Evolutionary conservation across 2,113 vertebrate genomes (phyloP).

Genomic region (Gallinago paraguaiae): DNA sequence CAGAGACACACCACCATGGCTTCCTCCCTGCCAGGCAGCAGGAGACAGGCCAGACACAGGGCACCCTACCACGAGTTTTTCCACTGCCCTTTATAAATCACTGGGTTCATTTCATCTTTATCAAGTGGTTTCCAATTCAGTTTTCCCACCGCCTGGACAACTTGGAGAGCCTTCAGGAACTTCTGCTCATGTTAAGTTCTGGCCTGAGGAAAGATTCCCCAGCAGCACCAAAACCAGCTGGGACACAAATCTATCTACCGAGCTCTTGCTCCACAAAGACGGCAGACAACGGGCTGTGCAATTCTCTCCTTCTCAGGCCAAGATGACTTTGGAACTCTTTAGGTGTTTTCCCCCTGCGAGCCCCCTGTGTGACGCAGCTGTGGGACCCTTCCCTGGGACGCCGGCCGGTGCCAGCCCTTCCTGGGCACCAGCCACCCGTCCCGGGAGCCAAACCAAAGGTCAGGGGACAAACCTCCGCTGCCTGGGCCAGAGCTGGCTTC

Average conservation of each 20-base stretch:
- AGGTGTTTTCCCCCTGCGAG: not conserved
- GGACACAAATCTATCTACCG: not conserved
- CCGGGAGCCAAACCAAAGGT: not conserved
- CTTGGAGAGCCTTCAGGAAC: not conserved
- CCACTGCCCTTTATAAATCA: not conserved
- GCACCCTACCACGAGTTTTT: not conserved
- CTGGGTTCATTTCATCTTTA: not conserved
- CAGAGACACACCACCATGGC: accelerated
- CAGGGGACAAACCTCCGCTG: not conserved
- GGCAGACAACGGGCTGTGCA: not conserved
- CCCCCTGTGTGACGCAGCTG: too few species aligned
- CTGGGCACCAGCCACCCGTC: not conserved
- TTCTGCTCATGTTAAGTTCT: not conserved
- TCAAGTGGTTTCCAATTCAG: not conserved
- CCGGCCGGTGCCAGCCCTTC: not conserved
- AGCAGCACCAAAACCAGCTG: not conserved
- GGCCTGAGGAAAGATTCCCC: not conserved
- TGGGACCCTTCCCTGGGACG: not conserved
- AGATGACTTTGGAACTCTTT: not conserved
- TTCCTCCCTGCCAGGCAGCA: too few species aligned
- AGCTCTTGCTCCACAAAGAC: not conserved
- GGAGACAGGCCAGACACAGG: not conserved
- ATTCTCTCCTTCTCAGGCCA: not conserved
- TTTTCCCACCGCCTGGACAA: not conserved
- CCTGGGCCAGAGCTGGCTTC: conserved; percentile 6